Conservation (phyloP, 2,797 vertebrate genomes). For the Dryobates pubescens region DNA sequence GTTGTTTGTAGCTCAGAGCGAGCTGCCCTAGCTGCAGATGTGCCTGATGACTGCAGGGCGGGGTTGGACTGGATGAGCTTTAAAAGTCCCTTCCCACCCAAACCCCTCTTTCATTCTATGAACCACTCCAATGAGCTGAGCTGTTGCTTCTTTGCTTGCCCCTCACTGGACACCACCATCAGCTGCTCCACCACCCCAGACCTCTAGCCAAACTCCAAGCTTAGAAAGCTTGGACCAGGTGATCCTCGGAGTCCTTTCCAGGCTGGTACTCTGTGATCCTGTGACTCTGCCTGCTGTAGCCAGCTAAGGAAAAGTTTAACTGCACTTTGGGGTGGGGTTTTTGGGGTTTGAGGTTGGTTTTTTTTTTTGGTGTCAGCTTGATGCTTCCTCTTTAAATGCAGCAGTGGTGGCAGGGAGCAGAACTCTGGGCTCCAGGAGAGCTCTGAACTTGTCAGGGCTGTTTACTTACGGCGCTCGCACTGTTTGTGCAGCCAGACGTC, state of each 20-base stretch:
- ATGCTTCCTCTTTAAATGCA: not conserved
- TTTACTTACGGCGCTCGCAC: constrained; percentile 64
- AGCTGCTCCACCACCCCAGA: not conserved
- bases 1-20: too few species aligned
- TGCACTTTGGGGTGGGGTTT: not conserved
- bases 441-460: constrained; percentile 56
- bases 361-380: not conserved
- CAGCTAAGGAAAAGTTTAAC: not conserved
- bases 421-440: not conserved
- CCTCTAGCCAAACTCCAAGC: not conserved
- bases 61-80: too few species aligned
- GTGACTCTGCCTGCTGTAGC: not conserved
- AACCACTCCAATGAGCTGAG: too few species aligned
- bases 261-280: not conserved
- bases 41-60: too few species aligned
- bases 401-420: not conserved
- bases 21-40: too few species aligned
- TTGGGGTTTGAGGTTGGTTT: too few species aligned
- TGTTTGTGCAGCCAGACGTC: constrained; percentile 78
- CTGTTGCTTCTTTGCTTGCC: too few species aligned
- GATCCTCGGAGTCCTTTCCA: too few species aligned
- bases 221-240: too few species aligned
- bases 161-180: not conserved
- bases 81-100: too few species aligned
- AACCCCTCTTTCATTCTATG: too few species aligned